These are phyloP conservation scores for Eunapius fragilis DNA, from an alignment of 37 sponge, comb jelly and placozoan species.

Conservation along the genomic window DNA sequence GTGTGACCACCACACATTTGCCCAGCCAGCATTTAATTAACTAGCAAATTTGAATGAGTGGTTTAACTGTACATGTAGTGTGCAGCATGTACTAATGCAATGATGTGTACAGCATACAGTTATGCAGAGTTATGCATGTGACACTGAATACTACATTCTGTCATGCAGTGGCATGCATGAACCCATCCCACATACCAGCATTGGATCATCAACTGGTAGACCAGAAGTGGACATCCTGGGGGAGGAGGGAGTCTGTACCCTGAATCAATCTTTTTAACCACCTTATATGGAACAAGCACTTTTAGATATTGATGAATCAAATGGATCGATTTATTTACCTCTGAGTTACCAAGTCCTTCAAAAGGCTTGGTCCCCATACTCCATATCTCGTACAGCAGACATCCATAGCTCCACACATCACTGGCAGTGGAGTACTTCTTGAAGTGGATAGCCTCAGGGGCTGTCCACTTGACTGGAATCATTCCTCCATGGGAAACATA, in stretches of 20 bases:
- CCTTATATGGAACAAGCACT: not conserved
- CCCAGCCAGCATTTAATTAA: too few species aligned
- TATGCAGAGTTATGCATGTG: too few species aligned
- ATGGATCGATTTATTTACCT: not conserved
- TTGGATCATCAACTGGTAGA: not conserved
- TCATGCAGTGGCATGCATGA: too few species aligned
- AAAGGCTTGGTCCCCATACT: not conserved
- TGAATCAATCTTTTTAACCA: not conserved
- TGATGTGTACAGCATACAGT: too few species aligned
- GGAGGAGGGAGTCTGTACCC: not conserved
- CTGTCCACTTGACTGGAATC: conserved; percentile 62
- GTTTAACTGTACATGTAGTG: too few species aligned
- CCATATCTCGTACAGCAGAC: not conserved
- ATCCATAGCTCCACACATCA: not conserved
- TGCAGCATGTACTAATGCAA: too few species aligned
- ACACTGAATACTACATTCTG: too few species aligned
- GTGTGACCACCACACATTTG: too few species aligned
- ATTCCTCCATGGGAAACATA: conserved; percentile 22
- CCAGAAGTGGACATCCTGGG: not conserved
- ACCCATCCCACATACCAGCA: not conserved
- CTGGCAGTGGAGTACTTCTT: not conserved
- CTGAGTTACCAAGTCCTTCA: not conserved
- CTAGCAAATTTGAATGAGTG: too few species aligned
- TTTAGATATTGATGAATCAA: not conserved
- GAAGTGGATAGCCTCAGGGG: conserved; percentile 39